Conservation (phyloP, 2,888 invertebrate genomes). For the Hypercompe scribonia region DNA sequence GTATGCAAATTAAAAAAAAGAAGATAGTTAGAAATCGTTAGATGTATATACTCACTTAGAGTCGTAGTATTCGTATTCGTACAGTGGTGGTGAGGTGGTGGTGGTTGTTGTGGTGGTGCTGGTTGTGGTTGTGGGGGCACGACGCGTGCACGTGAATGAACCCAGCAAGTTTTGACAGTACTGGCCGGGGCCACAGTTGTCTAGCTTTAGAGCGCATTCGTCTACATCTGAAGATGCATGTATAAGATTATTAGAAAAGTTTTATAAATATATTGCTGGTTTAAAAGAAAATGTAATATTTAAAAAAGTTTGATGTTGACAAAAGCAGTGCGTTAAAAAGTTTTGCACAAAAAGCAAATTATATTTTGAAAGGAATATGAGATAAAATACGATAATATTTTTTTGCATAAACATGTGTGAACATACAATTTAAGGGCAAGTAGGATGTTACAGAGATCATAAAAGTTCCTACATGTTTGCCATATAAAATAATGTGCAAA, state of each 20-base stretch:
- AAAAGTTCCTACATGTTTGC: too few species aligned
- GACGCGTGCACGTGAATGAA: conserved; percentile 92
- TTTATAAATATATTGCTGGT: neutral
- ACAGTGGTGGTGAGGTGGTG: conserved; percentile 42
- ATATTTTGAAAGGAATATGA: neutral
- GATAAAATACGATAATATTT: too few species aligned
- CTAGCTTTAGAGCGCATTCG: conserved; percentile 87
- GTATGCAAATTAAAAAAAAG: neutral
- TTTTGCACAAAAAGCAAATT: neutral
- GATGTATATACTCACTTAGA: conserved; percentile 63
- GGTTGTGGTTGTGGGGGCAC: conserved; percentile 50
- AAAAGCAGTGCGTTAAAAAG: neutral
- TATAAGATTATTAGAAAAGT: neutral
- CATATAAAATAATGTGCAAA: too few species aligned
- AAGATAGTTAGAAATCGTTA: neutral
- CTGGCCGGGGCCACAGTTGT: conserved; percentile 72
- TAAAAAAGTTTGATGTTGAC: neutral
- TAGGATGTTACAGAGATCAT: too few species aligned
- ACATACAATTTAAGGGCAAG: too few species aligned
- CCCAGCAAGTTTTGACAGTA: conserved; percentile 98
- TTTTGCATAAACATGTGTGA: too few species aligned
- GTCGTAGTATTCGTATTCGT: conserved; percentile 78
- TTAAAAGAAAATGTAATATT: neutral
- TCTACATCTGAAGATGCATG: conserved; percentile 86
- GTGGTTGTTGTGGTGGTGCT: conserved; percentile 46